Evolutionary conservation across 2,888 invertebrate genomes (phyloP), one percentile per base, ranked within the genome.

Genomic region (Cataglyphis livida): DNA sequence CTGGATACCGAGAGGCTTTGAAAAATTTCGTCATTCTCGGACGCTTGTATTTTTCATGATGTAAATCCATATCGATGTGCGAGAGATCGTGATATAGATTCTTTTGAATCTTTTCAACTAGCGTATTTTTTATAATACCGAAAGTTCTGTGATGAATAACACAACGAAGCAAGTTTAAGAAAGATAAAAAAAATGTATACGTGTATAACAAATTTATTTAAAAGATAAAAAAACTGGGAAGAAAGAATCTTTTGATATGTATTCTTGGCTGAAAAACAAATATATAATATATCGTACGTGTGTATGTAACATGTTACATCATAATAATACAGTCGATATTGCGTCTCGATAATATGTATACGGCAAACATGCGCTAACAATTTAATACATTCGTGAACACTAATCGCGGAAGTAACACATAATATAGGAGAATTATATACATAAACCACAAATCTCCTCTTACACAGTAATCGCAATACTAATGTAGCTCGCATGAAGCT

Each of bases 401-500:
- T 71, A 61, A 79, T 79, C 78, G 59, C 35, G 4, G 32, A 44
- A 79, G 59, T 79, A 71, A 71, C 44, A 71, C 59, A 71, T 76
- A 78, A 57, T 68, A 78, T 68, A 21, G 41, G 32, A 54, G 41
- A 78, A 57, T 71, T 78, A 78, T 78, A 71, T 78, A 71, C 71
- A 71, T 79, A 71, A 79, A 71, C 78, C 78, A 70, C 71, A 71
- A 79, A 71, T 79, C 78, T 79, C 59, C 78, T 18, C 71, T 79
- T 59, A 71, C 44, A 48, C 78, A 71, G 71, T 59, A 79, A 79
- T 79, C 71, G 59, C 71, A 44, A 25, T 25, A 71, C 78, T 71
- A 71, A 79, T 79, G 59, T 71, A 71, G 3, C 71, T 15, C 12
- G 25, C 59, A 71, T 79, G 59, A 79, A 79, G 78, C 78, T 71